These are phyloP conservation scores for Brachypodius melanocephalos DNA, from an alignment of 2,113 vertebrate genomes.

Conservation along the genomic window DNA sequence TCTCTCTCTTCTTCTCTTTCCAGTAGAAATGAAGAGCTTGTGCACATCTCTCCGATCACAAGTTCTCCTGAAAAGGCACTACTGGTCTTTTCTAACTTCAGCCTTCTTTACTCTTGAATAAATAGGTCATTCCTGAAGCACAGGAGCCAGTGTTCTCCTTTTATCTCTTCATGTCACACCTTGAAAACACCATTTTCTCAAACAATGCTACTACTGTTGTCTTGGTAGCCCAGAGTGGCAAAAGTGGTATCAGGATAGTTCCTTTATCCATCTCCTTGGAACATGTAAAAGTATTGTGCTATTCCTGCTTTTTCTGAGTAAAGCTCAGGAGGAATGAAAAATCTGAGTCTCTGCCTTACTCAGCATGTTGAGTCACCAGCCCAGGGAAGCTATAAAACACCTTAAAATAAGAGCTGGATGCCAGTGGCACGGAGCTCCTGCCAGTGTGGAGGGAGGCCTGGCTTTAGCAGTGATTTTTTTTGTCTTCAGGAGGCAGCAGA, in stretches of 20 bases:
- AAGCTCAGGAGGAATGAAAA: constrained; percentile 26
- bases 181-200: not conserved
- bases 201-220: not conserved
- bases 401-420: too few relatives aligned
- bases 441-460: too few relatives aligned
- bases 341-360: constrained; percentile 9
- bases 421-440: too few relatives aligned
- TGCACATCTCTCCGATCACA: not conserved
- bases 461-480: constrained; percentile 4
- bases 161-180: not conserved
- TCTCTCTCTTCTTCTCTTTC: too few relatives aligned
- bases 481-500: constrained; percentile 66
- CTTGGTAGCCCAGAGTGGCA: not conserved
- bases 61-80: not conserved
- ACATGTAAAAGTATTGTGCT: not conserved
- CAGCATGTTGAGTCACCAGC: constrained; percentile 25
- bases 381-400: constrained; percentile 7
- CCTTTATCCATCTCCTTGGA: not conserved
- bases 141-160: not conserved
- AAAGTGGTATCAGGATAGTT: not conserved
- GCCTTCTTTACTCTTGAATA: not conserved
- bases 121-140: not conserved
- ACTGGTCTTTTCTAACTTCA: not conserved
- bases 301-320: not conserved
- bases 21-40: not conserved